Evolutionary conservation across 1,140 invertebrate species (phyloP).

Genomic region (Heterodera carotae): DNA sequence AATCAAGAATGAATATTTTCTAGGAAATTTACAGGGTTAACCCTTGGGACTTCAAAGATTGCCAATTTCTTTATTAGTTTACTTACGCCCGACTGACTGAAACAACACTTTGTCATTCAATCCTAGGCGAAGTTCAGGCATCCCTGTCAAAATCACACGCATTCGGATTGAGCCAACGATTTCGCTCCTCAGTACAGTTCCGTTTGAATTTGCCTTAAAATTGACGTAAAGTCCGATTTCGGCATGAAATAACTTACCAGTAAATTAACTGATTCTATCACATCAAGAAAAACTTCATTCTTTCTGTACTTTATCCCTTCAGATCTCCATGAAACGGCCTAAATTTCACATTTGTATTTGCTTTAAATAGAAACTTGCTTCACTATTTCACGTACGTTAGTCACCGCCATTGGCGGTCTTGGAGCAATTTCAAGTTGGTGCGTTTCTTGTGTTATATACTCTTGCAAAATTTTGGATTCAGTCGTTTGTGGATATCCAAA

Average conservation of each 20-base stretch:
- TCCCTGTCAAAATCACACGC: constrained; percentile 96
- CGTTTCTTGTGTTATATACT: constrained; percentile 96
- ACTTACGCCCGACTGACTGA: constrained; percentile 86
- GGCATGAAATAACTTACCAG: constrained; percentile 70
- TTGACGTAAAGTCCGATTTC: constrained; percentile 31
- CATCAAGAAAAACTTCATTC: constrained; percentile 99
- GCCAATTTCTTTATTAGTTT: background rate
- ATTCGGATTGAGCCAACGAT: constrained; percentile 99
- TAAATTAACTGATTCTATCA: constrained; percentile 97
- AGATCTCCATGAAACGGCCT: constrained; percentile 88
- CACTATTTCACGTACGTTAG: constrained; percentile 73
- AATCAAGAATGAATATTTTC: no score
- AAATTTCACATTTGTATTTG: background rate
- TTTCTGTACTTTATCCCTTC: constrained; percentile 99
- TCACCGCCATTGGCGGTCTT: constrained; percentile 94
- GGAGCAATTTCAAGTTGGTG: constrained; percentile 92
- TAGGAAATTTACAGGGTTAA: no score
- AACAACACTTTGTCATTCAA: constrained; percentile 98
- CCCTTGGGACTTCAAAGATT: no score
- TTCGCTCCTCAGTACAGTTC: constrained; percentile 94
- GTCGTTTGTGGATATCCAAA: constrained; percentile 81
- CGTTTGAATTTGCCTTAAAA: constrained; percentile 85
- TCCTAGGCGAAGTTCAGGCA: constrained; percentile 96
- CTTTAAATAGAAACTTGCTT: constrained; percentile 69
- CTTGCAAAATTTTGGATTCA: constrained; percentile 97